Base-by-base conservation (phyloP, 30 jellyfish, hydroid and myxozoan species). In the Pseudorhiza aurosa region DNA sequence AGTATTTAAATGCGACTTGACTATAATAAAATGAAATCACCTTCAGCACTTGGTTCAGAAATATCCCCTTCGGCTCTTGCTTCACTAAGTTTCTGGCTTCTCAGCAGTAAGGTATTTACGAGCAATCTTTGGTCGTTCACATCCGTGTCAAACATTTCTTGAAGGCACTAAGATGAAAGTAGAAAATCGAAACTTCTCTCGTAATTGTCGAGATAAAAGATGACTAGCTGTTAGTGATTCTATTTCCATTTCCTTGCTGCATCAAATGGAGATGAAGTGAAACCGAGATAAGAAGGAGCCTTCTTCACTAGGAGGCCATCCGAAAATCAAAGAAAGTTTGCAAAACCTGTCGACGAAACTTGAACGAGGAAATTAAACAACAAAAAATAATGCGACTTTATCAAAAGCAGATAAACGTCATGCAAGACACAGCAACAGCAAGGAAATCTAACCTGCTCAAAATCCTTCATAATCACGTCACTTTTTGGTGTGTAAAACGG, bases 11-110 rank as follows among this genome's bases (percentile, higher is more conserved):
- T 39, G 12, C 12, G 50, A 39, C 10, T 39, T 35, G 35, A 67
- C 4, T 76, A 24, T 7, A 42, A 1, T 7, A 32, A 22, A 59
- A 28, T 22, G 47, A n/a, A 46, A 31, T 25, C 56, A 78, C 97
- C 97, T 70, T 79, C 89, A 8, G 50, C 45, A 56, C 93, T 78
- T 15, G 89, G 88, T 28, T 88, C 97, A 14, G 84, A 25, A 8
- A 77, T 51, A 24, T 72, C 10, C 46, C 97, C 97, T 42, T 58
- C 94, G 10, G 97, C 89, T 49, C 97, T 59, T 5, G 88, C 43
- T 60, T 88, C 97, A 21, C 70, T n/a, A 22, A 88, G 82, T 67
- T 88, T 88, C 40, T 88, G 97, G 64, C 97, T 77, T 80, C 97
- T 70, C 8, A 88, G 46, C 42, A 78, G 47, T 67, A 88, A 32